Conservation (phyloP, 92 coral and sea anemone species). For the Virgularia gustaviana region DNA sequence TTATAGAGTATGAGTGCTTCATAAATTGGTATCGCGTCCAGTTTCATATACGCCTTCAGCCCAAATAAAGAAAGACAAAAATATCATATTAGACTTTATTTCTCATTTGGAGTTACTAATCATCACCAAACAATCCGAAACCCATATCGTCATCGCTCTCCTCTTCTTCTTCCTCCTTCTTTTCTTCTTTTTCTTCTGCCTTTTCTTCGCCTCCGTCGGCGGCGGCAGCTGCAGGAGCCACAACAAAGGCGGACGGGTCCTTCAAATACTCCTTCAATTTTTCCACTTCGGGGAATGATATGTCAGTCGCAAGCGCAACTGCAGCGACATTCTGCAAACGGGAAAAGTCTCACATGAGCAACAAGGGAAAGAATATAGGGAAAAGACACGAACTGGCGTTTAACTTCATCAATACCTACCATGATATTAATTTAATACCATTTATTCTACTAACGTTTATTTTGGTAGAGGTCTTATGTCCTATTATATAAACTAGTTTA, state of each 20-base stretch:
- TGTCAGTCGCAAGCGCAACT: slow-evolving; percentile 83
- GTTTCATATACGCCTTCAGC: too few relatives aligned
- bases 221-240: slow-evolving; percentile 53
- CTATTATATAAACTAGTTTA: not conserved
- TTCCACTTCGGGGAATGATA: slow-evolving; percentile 95
- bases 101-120: not conserved
- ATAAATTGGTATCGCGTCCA: too few relatives aligned
- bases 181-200: slow-evolving; percentile 31
- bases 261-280: slow-evolving; percentile 84
- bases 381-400: not conserved
- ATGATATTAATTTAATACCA: slow-evolving; percentile 15
- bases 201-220: slow-evolving; percentile 59
- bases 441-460: too few relatives aligned
- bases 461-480: too few relatives aligned
- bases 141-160: slow-evolving; percentile 99
- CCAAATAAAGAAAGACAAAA: not conserved
- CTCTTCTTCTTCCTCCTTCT: slow-evolving; percentile 83
- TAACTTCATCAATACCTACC: too few relatives aligned
- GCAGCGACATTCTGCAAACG: slow-evolving; percentile 84
- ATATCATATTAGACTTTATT: not conserved
- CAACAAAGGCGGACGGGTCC: slow-evolving; percentile 87
- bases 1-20: too few relatives aligned
- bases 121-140: slow-evolving; percentile 81
- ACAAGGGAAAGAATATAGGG: not conserved
- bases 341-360: not conserved